These are phyloP conservation scores for Timema podura DNA, from an alignment of 2,888 invertebrate species.

Conservation along the genomic window DNA sequence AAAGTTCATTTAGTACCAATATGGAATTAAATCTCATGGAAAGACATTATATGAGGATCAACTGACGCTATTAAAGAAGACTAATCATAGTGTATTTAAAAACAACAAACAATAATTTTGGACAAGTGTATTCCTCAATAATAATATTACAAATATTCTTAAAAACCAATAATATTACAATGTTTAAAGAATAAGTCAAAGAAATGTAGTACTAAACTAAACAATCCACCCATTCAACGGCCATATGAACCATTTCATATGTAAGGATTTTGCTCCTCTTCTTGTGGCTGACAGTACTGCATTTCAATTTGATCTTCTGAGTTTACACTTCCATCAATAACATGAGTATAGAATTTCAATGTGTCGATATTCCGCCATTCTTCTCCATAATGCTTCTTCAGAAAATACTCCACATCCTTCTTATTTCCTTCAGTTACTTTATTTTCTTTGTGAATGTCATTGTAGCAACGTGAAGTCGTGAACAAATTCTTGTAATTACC, in stretches of 20 bases:
- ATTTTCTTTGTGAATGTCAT: background rate
- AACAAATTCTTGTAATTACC: background rate
- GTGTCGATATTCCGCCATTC: background rate
- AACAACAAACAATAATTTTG: too few relatives aligned
- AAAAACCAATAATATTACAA: too few relatives aligned
- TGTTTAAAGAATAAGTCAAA: too few relatives aligned
- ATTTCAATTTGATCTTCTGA: background rate
- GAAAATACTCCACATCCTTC: background rate
- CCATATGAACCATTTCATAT: background rate
- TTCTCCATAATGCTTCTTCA: background rate
- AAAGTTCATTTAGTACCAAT: background rate
- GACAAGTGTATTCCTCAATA: too few relatives aligned
- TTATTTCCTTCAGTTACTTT: background rate
- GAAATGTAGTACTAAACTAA: too few relatives aligned
- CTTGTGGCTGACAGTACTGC: conserved; percentile 2
- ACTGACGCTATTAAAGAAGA: background rate
- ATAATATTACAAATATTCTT: too few relatives aligned
- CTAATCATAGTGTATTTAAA: too few relatives aligned
- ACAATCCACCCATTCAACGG: too few relatives aligned
- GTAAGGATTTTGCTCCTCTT: background rate
- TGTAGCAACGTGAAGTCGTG: background rate
- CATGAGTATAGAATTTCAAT: background rate
- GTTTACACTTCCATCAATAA: background rate
- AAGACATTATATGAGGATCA: background rate
- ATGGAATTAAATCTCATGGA: background rate